phyloP scores from a whole-genome alignment of 2,113 vertebrate species.

The Aptenodytes patagonicus region DNA sequence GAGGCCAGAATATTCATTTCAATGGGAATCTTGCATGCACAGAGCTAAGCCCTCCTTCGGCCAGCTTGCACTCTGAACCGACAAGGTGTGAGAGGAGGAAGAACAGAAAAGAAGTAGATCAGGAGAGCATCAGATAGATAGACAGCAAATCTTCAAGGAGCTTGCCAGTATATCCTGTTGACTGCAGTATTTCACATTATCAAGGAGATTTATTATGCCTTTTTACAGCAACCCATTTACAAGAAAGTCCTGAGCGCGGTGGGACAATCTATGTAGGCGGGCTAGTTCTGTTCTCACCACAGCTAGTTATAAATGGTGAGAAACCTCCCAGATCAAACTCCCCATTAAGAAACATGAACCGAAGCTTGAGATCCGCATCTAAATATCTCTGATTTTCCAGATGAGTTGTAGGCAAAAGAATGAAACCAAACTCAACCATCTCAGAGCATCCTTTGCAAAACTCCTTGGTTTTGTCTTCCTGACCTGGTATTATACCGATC shows the following conservation, averaged over 20 bases:
- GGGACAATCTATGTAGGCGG: fast-evolving
- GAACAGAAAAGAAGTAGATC: background rate
- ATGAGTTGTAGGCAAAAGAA: background rate
- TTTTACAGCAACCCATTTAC: background rate
- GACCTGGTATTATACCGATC: background rate
- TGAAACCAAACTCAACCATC: background rate
- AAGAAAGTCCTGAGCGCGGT: background rate
- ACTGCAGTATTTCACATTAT: background rate
- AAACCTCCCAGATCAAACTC: background rate
- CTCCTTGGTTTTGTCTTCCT: background rate
- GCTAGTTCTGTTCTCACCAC: background rate
- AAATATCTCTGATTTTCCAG: background rate
- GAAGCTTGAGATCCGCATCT: background rate
- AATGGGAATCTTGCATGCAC: background rate
- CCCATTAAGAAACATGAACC: background rate
- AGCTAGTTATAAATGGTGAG: background rate
- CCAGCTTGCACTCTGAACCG: background rate
- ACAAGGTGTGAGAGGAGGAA: background rate
- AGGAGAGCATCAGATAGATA: background rate
- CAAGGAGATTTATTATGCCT: background rate
- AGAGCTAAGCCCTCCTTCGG: background rate
- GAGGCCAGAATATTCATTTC: background rate
- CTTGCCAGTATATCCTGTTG: background rate
- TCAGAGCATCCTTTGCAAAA: background rate
- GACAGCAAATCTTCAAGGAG: background rate